These are phyloP conservation scores for Ambastaia sidthimunki DNA, from an alignment of 2,797 vertebrate species.

Conservation along the genomic window DNA sequence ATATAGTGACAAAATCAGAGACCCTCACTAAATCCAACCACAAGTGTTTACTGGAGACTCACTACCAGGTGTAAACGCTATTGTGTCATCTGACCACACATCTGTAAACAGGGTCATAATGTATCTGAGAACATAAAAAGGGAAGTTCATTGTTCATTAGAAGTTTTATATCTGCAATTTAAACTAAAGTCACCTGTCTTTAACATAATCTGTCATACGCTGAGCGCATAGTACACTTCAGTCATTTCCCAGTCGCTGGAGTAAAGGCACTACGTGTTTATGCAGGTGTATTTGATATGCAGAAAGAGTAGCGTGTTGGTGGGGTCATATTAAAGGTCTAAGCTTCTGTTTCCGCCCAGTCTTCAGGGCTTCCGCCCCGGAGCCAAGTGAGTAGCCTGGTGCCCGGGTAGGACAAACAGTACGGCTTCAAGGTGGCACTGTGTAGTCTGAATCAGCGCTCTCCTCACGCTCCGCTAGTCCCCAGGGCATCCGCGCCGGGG, in stretches of 20 bases:
- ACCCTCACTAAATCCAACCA: background rate
- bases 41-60: background rate
- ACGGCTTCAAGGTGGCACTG: slow-evolving; percentile 70
- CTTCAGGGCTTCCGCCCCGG: slow-evolving; percentile 49
- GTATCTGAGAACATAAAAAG: background rate
- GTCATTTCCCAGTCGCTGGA: slow-evolving; percentile 43
- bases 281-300: slow-evolving; percentile 67
- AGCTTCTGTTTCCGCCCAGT: slow-evolving; percentile 53
- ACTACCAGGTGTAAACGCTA: background rate
- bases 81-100: background rate
- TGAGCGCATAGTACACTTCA: slow-evolving; percentile 25
- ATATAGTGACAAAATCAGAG: background rate
- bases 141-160: background rate
- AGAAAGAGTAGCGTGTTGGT: slow-evolving; percentile 58
- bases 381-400: slow-evolving; percentile 52
- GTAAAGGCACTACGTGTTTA: slow-evolving; percentile 65
- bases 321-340: slow-evolving; percentile 57
- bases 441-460: slow-evolving; percentile 60
- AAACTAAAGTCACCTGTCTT: background rate
- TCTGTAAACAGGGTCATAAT: background rate
- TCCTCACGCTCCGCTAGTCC: slow-evolving; percentile 60
- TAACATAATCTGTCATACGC: slow-evolving; percentile 24
- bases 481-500: slow-evolving; percentile 64
- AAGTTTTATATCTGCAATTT: no score
- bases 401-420: slow-evolving; percentile 60